Evolutionary conservation across 2,888 invertebrate species (phyloP).

Genomic region (Atethmia centrago): DNA sequence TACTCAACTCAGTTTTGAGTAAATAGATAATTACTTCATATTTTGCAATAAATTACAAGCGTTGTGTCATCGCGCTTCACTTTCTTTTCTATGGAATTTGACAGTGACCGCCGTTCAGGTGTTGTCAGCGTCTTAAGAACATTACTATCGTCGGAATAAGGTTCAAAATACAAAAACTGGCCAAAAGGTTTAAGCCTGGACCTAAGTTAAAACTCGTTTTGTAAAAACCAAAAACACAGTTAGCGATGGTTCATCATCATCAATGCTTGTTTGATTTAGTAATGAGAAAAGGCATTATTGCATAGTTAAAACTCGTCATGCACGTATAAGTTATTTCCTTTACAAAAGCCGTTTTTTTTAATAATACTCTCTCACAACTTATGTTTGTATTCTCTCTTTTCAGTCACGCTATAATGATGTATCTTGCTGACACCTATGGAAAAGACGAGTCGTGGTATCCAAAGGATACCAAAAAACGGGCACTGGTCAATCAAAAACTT

Average conservation of each 20-base stretch:
- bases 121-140: no score
- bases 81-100: no score
- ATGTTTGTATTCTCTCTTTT: slow-evolving; percentile 44
- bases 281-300: background rate
- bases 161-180: background rate
- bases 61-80: no score
- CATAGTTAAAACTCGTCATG: background rate
- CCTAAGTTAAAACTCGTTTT: background rate
- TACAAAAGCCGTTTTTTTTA: no score
- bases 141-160: background rate
- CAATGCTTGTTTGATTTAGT: background rate
- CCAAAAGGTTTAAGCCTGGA: no score
- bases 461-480: slow-evolving; percentile 87
- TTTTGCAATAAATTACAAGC: no score
- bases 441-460: slow-evolving; percentile 90
- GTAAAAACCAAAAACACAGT: background rate
- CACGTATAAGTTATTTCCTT: background rate
- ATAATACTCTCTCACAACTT: background rate
- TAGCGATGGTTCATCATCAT: no score
- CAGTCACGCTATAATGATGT: slow-evolving; percentile 88
- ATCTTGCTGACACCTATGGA: slow-evolving; percentile 89
- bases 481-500: slow-evolving; percentile 89
- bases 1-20: no score
- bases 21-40: no score
- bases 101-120: no score